phyloP scores from a whole-genome alignment of 2,113 vertebrate species.

The Aegypius monachus region DNA sequence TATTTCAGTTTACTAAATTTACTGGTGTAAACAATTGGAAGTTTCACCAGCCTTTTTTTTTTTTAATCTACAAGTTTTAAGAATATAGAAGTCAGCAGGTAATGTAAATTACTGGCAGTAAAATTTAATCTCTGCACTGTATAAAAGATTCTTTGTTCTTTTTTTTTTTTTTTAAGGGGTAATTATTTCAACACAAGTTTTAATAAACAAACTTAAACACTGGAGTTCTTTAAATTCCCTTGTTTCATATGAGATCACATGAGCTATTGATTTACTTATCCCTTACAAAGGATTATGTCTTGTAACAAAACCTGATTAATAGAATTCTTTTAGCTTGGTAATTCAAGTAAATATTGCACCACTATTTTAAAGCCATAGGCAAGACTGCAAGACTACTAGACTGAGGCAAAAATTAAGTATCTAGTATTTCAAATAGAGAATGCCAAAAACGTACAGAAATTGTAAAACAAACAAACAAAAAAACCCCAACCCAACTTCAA shows the following conservation, averaged over 20 bases:
- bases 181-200: slow-evolving; percentile 53
- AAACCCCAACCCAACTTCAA: neutral
- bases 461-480: neutral
- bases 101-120: neutral
- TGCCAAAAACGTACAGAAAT: neutral
- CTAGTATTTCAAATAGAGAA: neutral
- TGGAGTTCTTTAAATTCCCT: slow-evolving; percentile 54
- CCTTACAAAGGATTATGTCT: slow-evolving; percentile 17
- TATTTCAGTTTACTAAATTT: neutral
- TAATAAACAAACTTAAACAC: slow-evolving; percentile 62
- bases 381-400: neutral
- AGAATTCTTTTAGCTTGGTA: neutral
- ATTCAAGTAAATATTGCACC: neutral
- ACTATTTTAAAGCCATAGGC: neutral
- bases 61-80: neutral
- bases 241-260: slow-evolving; percentile 40
- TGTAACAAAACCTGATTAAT: slow-evolving; percentile 11
- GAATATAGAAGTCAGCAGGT: neutral
- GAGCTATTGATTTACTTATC: slow-evolving; percentile 34
- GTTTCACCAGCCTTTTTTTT: neutral
- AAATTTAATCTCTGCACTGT: slow-evolving; percentile 45
- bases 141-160: slow-evolving; percentile 25
- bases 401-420: neutral
- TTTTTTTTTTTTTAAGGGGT: neutral
- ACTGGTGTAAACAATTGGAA: neutral